phyloP scores from a whole-genome alignment of 2,888 invertebrate species.

The Zaprionus obscuricornis region DNA sequence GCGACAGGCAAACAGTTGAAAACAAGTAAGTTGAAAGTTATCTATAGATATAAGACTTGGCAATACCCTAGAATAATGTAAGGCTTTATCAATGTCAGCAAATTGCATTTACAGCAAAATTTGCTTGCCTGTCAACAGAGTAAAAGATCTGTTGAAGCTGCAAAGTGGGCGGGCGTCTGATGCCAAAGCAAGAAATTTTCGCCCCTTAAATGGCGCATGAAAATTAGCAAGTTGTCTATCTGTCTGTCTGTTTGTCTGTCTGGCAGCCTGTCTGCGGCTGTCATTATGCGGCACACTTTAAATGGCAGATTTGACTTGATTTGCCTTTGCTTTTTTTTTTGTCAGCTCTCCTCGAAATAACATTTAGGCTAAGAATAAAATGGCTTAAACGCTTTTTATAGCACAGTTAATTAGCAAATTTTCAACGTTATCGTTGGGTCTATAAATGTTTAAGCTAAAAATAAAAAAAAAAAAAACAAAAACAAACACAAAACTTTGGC shows the following conservation, averaged over 20 bases:
- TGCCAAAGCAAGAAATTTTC: constrained; percentile 23
- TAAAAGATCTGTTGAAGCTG: constrained; percentile 25
- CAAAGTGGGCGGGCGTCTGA: constrained; percentile 35
- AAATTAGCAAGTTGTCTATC: constrained; percentile 80
- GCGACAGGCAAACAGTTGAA: constrained; percentile 39
- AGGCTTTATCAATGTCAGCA: too few relatives aligned
- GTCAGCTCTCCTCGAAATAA: constrained; percentile 10
- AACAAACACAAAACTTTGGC: constrained; percentile 74
- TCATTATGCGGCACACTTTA: constrained; percentile 75
- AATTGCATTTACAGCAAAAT: too few relatives aligned
- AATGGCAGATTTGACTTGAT: constrained; percentile 47
- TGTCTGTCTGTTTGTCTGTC: too few relatives aligned
- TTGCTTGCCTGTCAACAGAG: constrained; percentile 20
- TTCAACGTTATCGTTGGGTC: constrained; percentile 50
- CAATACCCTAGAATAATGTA: too few relatives aligned
- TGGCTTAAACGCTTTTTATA: constrained; percentile 57
- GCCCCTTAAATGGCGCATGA: constrained; percentile 80
- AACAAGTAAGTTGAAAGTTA: background rate
- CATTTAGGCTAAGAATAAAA: constrained; percentile 32
- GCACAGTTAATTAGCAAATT: constrained; percentile 72
- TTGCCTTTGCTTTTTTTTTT: constrained; percentile 1
- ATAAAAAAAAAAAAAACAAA: background rate
- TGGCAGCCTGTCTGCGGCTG: constrained; percentile 68
- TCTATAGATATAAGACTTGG: background rate
- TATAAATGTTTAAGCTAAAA: constrained; percentile 34